Conservation (phyloP, 2,113 vertebrate genomes). For the Antidorcas marsupialis region DNA sequence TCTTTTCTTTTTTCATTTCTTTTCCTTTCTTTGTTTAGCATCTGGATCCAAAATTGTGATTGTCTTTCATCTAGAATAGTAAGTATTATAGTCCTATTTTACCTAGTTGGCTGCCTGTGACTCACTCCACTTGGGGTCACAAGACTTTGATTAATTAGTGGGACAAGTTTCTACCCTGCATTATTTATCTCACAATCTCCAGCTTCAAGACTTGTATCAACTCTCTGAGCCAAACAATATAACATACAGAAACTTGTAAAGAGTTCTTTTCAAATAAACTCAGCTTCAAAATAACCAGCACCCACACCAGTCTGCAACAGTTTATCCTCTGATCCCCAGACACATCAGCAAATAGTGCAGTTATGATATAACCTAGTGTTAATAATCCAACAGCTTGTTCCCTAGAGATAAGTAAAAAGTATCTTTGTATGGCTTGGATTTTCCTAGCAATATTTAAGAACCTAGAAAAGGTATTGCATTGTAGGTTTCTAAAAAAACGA, state of each 20-base stretch:
- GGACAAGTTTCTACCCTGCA: not conserved
- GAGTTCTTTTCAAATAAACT: conserved; percentile 11
- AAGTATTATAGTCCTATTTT: not conserved
- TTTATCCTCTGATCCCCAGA: not conserved
- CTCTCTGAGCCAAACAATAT: not conserved
- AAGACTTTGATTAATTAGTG: not conserved
- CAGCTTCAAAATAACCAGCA: not conserved
- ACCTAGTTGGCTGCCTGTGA: not conserved
- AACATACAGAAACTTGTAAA: not conserved
- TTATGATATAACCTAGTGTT: not conserved
- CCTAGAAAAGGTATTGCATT: not conserved
- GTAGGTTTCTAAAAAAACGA: not conserved
- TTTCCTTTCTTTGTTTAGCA: not conserved
- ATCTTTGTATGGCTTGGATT: not conserved
- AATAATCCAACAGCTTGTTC: not conserved
- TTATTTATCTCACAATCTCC: conserved; percentile 31
- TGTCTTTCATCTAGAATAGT: not conserved
- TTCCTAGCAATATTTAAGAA: not conserved
- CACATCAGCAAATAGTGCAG: not conserved
- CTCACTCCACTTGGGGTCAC: not conserved
- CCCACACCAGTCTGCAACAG: not conserved
- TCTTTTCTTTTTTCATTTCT: not conserved
- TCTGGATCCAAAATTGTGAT: not conserved
- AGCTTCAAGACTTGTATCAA: not conserved
- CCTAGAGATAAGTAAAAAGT: not conserved